Evolutionary conservation across 2,888 invertebrate genomes (phyloP), one percentile per base, ranked within the genome.

Genomic region (Argyresthia goedartella): DNA sequence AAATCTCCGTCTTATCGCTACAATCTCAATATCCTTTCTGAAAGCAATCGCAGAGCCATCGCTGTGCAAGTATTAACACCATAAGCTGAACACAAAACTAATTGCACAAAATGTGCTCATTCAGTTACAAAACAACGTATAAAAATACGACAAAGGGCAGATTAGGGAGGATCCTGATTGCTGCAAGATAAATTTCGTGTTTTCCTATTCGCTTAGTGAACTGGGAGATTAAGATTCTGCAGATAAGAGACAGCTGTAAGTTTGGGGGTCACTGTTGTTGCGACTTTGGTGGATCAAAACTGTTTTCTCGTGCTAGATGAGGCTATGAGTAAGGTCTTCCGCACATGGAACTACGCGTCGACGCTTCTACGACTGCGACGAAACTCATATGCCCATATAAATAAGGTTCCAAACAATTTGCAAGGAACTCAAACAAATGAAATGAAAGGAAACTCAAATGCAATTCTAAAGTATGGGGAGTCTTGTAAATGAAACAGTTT

Each of bases 81-180:
- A 68, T 67, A 79, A 78, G 71, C 73, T 66, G 64, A 60, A 58
- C 55, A 68, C 67, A 53, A 53, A 34, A 66, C 81, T 85, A 85
- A 85, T 85, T 84, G 85, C 72, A 84, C 79, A 85, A 84, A 53
- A 53, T 46, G 46, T 36, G 13, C 51, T 36, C 78, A 62, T 61
- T 60, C 59, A 63, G 66, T 67, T 71, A 67, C 73, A 71, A 74
- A 80, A 81, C 77, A 81, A 59, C 62, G n/a, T 75, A 74, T 76
- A 53, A 53, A 51, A 53, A 48, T 36, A 42, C 48, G 52, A 54
- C 54, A 85, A 85, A 76, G 69, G 74, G 64, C 75, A 81, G 85
- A 85, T 86, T 85, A 85, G 78, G 72, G 77, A 71, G 75, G 76
- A 80, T 78, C 73, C 71, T 67, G 85, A 85, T 86, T 73, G 81